Evolutionary conservation across 2,113 vertebrate species (phyloP).

Genomic region (Dolichallabes microphthalmus): DNA sequence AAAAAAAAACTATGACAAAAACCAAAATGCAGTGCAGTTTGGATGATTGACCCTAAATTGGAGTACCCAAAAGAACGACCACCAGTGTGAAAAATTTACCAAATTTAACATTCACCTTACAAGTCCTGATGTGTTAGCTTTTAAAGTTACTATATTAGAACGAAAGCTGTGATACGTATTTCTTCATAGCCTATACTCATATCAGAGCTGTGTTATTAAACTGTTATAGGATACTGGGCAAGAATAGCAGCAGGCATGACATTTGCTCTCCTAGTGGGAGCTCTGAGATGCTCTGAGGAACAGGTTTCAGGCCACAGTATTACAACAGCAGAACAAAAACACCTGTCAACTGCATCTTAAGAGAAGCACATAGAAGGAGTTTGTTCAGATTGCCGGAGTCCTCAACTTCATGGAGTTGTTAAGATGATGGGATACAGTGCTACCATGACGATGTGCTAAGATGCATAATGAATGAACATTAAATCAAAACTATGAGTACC

Average conservation of each 20-base stretch:
- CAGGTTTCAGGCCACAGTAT: neutral
- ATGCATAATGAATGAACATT: neutral
- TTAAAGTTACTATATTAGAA: neutral
- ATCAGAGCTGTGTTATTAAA: neutral
- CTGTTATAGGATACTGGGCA: neutral
- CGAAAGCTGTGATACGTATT: neutral
- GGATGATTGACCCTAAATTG: no score
- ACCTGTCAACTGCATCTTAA: neutral
- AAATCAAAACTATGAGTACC: neutral
- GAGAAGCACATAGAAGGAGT: neutral
- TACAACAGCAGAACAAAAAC: neutral
- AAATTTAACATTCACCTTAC: no score
- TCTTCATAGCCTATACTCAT: neutral
- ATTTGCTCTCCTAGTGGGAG: neutral
- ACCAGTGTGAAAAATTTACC: neutral
- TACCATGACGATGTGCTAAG: neutral
- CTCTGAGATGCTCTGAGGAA: neutral
- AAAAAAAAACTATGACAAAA: no score
- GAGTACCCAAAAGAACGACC: no score
- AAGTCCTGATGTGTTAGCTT: neutral
- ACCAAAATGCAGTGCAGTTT: no score
- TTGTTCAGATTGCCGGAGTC: neutral
- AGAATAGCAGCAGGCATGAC: neutral
- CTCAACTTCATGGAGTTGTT: neutral
- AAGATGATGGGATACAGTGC: neutral